Base-by-base conservation (phyloP, 2,888 invertebrate genomes). In the Zygogramma bicolorata region DNA sequence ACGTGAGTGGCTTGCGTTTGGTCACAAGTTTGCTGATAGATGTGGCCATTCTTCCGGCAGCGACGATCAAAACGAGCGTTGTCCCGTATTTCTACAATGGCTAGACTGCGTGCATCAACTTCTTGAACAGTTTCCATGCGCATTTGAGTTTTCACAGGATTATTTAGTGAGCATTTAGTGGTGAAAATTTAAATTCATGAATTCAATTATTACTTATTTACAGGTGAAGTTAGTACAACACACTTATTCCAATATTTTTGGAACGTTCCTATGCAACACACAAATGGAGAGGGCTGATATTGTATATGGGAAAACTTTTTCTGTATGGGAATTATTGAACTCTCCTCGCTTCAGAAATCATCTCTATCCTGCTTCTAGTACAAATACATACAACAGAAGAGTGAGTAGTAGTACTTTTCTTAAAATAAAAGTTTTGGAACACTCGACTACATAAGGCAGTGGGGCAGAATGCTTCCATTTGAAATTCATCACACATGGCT, bases 41-140 rank as follows among this genome's bases (percentile, higher is more conserved):
- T 97, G 97, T 86, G 95, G 95, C 0, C 94, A 94, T 83, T 92
- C 92, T 40, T 92, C 94, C 49, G 93, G 93, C 13, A 90, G 92
- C 3, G 96, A 95, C 77, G 97, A 98, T 84, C 90, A 92, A n/a
- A 98, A 97, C 87, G 99, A 99, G 88, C 91, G 97, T 38, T 97
- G 97, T 84, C 99, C 99, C 3, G 96, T 99, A 80, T 99, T 99
- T 89, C 89, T 99, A 74, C 99, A 99, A 88, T 99, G 98, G 97
- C 90, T 99, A 49, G 99, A 99, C 87, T 95, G 97, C 84, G 95
- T 99, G 3, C 95, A 97, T 88, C 99, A 99, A 88, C 90, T 98
- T 77, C 90, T 93, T 83, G 85, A 89, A 73, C 97, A 98, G 88
- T 97, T 94, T 87, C 95, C 97, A 0, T 95, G 95, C 87, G 93